Base-by-base conservation (phyloP, 2,113 vertebrate species). In the Channa argus region DNA sequence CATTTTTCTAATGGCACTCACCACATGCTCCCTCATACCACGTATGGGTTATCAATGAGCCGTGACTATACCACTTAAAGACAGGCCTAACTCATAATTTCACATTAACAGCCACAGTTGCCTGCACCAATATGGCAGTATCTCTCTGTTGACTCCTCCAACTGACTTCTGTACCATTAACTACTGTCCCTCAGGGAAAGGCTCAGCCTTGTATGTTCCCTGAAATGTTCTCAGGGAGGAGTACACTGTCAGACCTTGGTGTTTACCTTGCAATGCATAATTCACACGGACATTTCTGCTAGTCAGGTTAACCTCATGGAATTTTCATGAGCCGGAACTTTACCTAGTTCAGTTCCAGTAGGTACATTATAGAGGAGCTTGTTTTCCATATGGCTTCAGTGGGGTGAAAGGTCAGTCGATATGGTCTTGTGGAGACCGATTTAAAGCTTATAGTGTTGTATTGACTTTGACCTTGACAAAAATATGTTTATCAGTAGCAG, bases 221-320 rank as follows among this genome's bases (percentile, higher is more conserved):
- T 56, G 66, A 86, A 77, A 63, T 14, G 5, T 75, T 24, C 74
- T 80, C 49, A 62, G 45, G 49, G 43, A 52, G 49, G 36, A 64
- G 47, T 50, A 47, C 60, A 9, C 60, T 10, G 68, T 72, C 38
- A 4, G 58, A 74, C 61, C 85, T 88, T 60, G 74, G 70, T 86
- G 65, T 93, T 90, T 90, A 91, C 56, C 55, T 47, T 51, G 71
- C 69, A 10, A 74, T 92, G 83, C 79, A 92, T 92, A 80, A 90
- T 92, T 89, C 81, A 92, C 10, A 9, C 37, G 34, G 60, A 61
- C 56, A 80, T 91, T 87, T 86, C 68, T 91, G 60, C 64, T 85
- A 60, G 71, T 87, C 77, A 87, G 61, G 66, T 85, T 78, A 66
- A 73, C 62, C 43, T 75, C 78, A 80, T 91, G 77, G 77, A 65